Evolutionary conservation across 2,888 invertebrate species (phyloP), one percentile per base, ranked within the genome.

Genomic region (Lumbricus terrestris): DNA sequence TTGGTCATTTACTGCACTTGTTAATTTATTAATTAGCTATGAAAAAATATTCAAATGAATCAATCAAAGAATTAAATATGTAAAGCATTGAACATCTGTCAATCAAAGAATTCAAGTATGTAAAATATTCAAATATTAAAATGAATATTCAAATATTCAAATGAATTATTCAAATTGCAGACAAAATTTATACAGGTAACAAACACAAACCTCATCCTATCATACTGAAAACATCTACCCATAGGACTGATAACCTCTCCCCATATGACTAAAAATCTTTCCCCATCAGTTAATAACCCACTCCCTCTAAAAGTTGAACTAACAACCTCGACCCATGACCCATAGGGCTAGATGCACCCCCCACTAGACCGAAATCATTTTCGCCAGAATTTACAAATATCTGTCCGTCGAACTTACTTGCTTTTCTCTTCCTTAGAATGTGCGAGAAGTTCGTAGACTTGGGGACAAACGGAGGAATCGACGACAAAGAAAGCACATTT

Each of bases 391-490:
- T n/a, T 13, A 83, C 4, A 35, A 6, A 16, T 5, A 2, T 35
- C 33, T 35, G 20, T 3, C 83, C 34, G 13, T 35, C 83, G 20
- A 35, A 91, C 91, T 90, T 92, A 97, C 97, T 96, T 96, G 96
- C 97, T 97, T 93, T 97, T 96, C 94, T 97, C 98, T 40, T 96
- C 96, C 90, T 96, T 96, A 91, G 97, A 97, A 35, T 96, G 96
- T 16, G 97, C 97, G 35, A 97, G 96, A 90, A 98, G 96, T 94
- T 98, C 97, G 94, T 97, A 97, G 95, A 98, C 97, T 95, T 97
- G 97, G 91, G 94, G 94, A 35, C 35, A 85, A 34, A 35, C 40
- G 89, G 97, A 97, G 89, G 97, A 97, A 94, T 97, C 97, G 92
- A 98, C 97, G 93, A 98, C 96, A 95, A 97, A 98, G 94, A 98